Evolutionary conservation across 2,113 vertebrate genomes (phyloP).

Genomic region (Hemiprocne comata): DNA sequence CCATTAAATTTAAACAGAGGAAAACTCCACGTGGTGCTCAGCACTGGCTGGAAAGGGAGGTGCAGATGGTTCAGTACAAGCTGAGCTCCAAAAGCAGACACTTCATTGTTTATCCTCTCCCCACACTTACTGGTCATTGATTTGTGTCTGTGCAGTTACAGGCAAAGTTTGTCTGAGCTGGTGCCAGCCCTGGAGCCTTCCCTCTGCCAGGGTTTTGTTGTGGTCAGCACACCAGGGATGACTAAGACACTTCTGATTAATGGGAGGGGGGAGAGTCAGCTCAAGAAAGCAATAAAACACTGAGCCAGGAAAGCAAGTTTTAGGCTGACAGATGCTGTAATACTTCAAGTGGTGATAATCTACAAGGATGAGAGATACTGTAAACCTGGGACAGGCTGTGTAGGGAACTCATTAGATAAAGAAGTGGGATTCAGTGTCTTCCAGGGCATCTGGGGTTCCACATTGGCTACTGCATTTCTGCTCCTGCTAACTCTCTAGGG

Average conservation of each 20-base stretch:
- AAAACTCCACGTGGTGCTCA: background rate
- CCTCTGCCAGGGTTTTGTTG: fast-evolving
- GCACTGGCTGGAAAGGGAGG: background rate
- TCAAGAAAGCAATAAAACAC: background rate
- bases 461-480: background rate
- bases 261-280: background rate
- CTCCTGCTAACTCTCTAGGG: background rate
- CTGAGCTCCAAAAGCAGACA: background rate
- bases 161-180: background rate
- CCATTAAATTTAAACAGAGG: background rate
- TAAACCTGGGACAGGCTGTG: background rate
- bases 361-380: background rate
- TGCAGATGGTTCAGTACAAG: background rate
- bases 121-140: background rate
- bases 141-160: background rate
- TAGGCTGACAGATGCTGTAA: background rate
- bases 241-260: background rate
- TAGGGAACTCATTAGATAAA: background rate
- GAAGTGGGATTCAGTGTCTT: background rate
- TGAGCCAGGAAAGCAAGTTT: background rate
- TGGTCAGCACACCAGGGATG: background rate
- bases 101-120: background rate
- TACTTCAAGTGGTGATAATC: background rate
- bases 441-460: background rate
- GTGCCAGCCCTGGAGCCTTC: background rate